phyloP scores from a whole-genome alignment of 2,888 invertebrate genomes.

The Lasioglossum figueresi region DNA sequence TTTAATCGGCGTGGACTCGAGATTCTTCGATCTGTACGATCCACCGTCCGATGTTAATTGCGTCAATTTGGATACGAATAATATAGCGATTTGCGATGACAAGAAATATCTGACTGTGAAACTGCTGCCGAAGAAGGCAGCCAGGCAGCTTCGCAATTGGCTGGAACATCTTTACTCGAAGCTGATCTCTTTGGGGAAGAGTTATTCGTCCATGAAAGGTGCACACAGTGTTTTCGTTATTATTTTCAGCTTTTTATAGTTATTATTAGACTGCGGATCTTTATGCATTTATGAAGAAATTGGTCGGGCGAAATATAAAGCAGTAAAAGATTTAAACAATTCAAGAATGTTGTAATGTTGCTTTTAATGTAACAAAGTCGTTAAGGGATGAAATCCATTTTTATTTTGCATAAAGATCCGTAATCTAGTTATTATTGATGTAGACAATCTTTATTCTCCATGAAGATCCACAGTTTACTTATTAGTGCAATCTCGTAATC shows the following conservation, averaged over 20 bases:
- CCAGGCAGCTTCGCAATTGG: conserved; percentile 91
- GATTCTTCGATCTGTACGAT: conserved; percentile 98
- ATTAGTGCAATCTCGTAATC: not conserved
- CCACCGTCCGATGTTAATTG: conserved; percentile 98
- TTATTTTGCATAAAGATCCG: too few species aligned
- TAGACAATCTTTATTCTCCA: not conserved
- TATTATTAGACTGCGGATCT: not conserved
- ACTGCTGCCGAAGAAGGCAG: conserved; percentile 94
- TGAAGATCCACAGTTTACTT: not conserved
- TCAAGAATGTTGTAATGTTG: too few species aligned
- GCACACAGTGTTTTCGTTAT: not conserved
- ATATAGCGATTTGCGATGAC: conserved; percentile 96
- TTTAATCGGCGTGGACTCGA: conserved; percentile 97
- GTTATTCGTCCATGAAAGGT: conserved; percentile 77
- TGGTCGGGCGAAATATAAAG: too few species aligned
- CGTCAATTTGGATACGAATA: conserved; percentile 98
- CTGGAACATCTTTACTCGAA: conserved; percentile 90
- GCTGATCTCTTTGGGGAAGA: conserved; percentile 79
- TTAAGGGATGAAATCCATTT: too few species aligned
- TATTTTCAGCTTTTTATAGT: not conserved
- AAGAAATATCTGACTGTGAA: conserved; percentile 92
- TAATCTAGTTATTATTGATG: not conserved
- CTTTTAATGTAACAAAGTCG: too few species aligned
- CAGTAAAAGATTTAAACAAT: too few species aligned
- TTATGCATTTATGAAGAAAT: too few species aligned